phyloP scores from a whole-genome alignment of 2,797 vertebrate species.

The Salmo trutta region DNA sequence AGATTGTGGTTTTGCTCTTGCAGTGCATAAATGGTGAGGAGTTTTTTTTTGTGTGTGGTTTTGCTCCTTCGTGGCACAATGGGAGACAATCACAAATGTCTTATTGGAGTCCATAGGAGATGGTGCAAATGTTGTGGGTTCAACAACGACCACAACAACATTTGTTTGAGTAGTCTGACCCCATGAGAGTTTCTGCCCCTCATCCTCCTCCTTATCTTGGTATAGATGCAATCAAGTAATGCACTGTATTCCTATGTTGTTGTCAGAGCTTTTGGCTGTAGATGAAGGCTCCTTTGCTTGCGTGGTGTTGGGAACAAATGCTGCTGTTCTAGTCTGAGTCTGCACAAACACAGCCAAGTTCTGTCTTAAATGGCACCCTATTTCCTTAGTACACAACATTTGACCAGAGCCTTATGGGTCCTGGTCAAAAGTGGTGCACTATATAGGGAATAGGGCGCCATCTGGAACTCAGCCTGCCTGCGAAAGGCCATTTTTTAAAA shows the following conservation, averaged over 20 bases:
- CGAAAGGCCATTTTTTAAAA: conserved; percentile 20
- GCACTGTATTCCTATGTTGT: conserved; percentile 14
- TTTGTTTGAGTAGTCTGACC: neutral
- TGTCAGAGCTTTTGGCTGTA: neutral
- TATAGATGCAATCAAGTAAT: neutral
- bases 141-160: neutral
- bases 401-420: neutral
- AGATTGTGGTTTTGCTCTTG: conserved; percentile 15
- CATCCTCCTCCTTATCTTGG: conserved; percentile 4
- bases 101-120: neutral
- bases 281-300: conserved; percentile 18
- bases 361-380: neutral
- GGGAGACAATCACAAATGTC: neutral
- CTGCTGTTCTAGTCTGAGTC: neutral
- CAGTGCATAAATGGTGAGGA: neutral
- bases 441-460: neutral
- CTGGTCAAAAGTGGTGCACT: neutral
- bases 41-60: conserved; percentile 10
- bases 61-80: neutral
- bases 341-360: neutral
- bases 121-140: neutral
- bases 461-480: conserved; percentile 8
- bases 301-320: neutral
- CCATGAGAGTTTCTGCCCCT: conserved; percentile 11
- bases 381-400: neutral